These are phyloP conservation scores for Dryas iulia DNA, from an alignment of 1,140 invertebrate genomes.

Conservation along the genomic window DNA sequence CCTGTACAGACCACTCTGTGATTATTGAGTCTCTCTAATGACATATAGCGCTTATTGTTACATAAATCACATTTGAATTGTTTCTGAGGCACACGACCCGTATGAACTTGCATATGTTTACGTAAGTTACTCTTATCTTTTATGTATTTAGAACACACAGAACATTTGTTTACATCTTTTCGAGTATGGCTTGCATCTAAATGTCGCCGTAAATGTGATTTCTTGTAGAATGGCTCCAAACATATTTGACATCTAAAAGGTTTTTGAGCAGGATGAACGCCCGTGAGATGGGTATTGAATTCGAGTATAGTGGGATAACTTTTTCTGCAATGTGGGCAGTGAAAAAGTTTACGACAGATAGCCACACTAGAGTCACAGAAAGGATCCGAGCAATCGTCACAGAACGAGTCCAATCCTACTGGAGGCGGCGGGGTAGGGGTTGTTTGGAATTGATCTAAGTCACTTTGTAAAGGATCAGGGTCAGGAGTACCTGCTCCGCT, in stretches of 20 bases:
- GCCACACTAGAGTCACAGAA: slow-evolving; percentile 75
- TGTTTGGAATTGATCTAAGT: slow-evolving; percentile 57
- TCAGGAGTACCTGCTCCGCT: slow-evolving; percentile 63
- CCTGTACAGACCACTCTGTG: slow-evolving; percentile 78
- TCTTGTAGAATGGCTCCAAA: slow-evolving; percentile 77
- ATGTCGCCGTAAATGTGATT: slow-evolving; percentile 74
- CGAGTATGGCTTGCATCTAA: slow-evolving; percentile 75
- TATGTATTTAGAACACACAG: slow-evolving; percentile 80
- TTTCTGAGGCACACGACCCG: slow-evolving; percentile 78
- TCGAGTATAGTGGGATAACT: slow-evolving; percentile 78
- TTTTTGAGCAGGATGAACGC: slow-evolving; percentile 77
- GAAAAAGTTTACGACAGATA: slow-evolving; percentile 76
- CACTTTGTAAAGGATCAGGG: slow-evolving; percentile 60
- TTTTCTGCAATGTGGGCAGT: slow-evolving; percentile 78
- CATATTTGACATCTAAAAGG: slow-evolving; percentile 80
- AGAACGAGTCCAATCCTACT: slow-evolving; percentile 68
- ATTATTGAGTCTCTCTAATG: slow-evolving; percentile 76
- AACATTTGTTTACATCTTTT: slow-evolving; percentile 80
- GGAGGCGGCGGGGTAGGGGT: slow-evolving; percentile 68
- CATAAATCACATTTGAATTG: slow-evolving; percentile 80
- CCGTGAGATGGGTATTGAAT: slow-evolving; percentile 78
- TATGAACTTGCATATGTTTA: slow-evolving; percentile 80
- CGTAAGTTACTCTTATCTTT: slow-evolving; percentile 80
- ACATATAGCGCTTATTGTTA: slow-evolving; percentile 80
- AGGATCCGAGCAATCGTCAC: slow-evolving; percentile 79